phyloP scores from a whole-genome alignment of 2,113 vertebrate species.

The Morone chrysops region DNA sequence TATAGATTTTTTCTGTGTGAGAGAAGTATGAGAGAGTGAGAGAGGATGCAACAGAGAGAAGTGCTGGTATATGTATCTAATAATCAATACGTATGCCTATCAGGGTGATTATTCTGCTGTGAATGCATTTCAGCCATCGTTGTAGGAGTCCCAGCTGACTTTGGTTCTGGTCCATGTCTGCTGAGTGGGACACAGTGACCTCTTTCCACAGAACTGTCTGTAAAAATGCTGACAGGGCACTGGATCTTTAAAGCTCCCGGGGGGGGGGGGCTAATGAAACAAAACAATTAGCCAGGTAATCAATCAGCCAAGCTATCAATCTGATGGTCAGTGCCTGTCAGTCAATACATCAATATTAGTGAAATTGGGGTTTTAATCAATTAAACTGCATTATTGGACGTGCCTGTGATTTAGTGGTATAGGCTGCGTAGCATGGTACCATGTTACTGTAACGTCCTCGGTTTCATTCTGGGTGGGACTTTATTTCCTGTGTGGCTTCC shows the following conservation, averaged over 20 bases:
- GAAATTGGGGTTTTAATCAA: constrained; percentile 23
- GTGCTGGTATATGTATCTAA: constrained; percentile 1
- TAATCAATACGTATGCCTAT: constrained; percentile 2
- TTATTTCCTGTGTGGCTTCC: background rate
- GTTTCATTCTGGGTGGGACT: background rate
- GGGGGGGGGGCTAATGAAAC: constrained; percentile 44
- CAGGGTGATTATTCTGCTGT: constrained; percentile 10
- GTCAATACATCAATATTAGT: constrained; percentile 41
- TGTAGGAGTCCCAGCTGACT: background rate
- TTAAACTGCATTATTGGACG: background rate
- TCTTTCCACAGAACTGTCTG: constrained; percentile 35
- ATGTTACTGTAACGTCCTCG: background rate
- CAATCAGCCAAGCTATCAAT: constrained; percentile 47
- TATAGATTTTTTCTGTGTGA: constrained; percentile 28
- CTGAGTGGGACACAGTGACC: constrained; percentile 43
- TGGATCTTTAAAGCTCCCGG: constrained; percentile 18
- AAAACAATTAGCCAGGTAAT: constrained; percentile 52
- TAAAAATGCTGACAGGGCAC: constrained; percentile 43
- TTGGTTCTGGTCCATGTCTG: constrained; percentile 10
- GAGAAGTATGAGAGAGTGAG: background rate
- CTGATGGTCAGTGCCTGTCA: constrained; percentile 9
- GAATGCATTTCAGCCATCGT: background rate
- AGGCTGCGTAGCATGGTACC: background rate
- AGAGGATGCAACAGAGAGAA: background rate
- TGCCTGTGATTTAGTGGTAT: background rate